Evolutionary conservation across 2,888 invertebrate species (phyloP).

Genomic region (Scaptomyza polygonia): DNA sequence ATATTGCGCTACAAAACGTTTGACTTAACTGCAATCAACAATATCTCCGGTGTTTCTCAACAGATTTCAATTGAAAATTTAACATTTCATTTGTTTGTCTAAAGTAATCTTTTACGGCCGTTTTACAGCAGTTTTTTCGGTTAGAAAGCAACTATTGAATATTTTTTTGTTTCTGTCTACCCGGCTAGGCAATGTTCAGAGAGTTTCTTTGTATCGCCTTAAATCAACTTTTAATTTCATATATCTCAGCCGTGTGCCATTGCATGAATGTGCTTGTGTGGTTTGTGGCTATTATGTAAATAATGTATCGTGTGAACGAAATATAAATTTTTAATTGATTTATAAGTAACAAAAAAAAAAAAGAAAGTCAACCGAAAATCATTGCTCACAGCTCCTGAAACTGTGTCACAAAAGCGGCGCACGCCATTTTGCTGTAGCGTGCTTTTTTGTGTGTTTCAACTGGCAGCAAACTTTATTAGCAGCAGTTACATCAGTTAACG

Average conservation of each 20-base stretch:
- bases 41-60: no score
- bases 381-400: slow-evolving; percentile 25
- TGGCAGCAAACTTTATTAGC: slow-evolving; percentile 24
- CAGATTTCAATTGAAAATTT: no score
- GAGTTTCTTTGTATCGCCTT: slow-evolving; percentile 1
- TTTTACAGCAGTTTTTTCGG: no score
- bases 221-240: not conserved
- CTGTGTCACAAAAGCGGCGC: slow-evolving; percentile 54
- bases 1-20: no score
- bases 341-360: slow-evolving; percentile 30
- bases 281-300: slow-evolving; percentile 62
- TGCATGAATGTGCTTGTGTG: slow-evolving; percentile 14
- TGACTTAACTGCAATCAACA: no score
- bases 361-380: not conserved
- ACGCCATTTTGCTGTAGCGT: slow-evolving; percentile 48
- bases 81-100: no score
- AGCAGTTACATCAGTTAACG: slow-evolving; percentile 8
- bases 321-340: slow-evolving; percentile 77
- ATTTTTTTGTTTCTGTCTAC: no score
- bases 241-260: not conserved
- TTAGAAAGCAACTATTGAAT: no score
- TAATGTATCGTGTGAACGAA: slow-evolving; percentile 69
- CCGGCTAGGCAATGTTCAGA: not conserved
- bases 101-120: no score
- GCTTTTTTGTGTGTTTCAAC: slow-evolving; percentile 14